These are phyloP conservation scores for Callospermophilus lateralis DNA, from an alignment of 2,113 vertebrate species.

Conservation along the genomic window DNA sequence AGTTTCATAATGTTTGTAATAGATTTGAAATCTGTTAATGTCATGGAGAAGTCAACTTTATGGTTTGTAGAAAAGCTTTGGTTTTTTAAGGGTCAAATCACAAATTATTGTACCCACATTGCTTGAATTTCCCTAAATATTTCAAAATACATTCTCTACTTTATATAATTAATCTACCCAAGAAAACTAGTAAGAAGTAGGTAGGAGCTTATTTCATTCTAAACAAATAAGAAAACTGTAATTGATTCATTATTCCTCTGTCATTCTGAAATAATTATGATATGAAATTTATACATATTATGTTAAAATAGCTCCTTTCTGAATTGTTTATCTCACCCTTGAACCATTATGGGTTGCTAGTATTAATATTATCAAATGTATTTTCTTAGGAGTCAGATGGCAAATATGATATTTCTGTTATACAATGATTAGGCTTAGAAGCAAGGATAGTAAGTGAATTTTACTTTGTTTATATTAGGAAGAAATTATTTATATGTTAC, in stretches of 20 bases:
- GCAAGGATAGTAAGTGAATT: neutral
- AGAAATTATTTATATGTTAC: neutral
- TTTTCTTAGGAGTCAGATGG: neutral
- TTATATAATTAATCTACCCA: neutral
- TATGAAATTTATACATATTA: neutral
- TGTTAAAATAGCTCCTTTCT: neutral
- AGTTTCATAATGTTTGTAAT: neutral
- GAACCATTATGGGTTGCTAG: neutral
- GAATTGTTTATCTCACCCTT: accelerated
- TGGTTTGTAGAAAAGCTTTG: neutral
- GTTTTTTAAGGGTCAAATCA: neutral
- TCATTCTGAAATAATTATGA: neutral
- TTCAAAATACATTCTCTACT: slow-evolving; percentile 1
- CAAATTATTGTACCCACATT: neutral
- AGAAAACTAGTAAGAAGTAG: neutral
- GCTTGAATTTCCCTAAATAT: neutral
- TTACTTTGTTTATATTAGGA: neutral
- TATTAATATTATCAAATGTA: neutral
- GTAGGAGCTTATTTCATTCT: neutral
- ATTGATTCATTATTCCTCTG: neutral
- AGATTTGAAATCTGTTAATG: neutral
- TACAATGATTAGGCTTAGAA: neutral
- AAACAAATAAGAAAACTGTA: neutral
- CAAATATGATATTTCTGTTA: neutral
- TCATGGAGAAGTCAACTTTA: neutral